A percentile compares a stretch with the other conserved stretches of the same genome.
Evolutionary conservation across 2,888 invertebrate species (phyloP).

Genomic region (Ophion ellenae): DNA sequence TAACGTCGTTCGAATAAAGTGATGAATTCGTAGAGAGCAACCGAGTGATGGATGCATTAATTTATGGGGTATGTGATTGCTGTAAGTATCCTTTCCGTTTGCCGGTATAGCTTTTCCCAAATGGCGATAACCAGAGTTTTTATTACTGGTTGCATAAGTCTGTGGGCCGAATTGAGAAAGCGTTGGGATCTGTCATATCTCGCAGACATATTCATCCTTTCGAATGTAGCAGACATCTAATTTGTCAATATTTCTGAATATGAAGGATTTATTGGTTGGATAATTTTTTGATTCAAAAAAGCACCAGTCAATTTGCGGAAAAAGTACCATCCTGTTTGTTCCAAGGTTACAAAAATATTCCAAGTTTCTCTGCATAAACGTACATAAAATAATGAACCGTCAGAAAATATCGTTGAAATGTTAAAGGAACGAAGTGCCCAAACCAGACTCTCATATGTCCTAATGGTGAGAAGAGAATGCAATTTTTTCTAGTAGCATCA

Average conservation of each 20-base stretch:
- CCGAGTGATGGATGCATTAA: background rate
- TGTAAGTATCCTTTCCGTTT: background rate
- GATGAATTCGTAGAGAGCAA: background rate
- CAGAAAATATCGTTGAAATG: background rate
- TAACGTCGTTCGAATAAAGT: background rate
- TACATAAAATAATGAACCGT: background rate
- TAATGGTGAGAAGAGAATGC: background rate
- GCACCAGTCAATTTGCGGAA: background rate
- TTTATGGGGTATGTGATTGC: too few species aligned
- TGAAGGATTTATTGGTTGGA: too few species aligned
- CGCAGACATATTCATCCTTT: background rate
- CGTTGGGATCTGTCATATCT: background rate
- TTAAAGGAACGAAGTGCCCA: background rate
- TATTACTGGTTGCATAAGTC: background rate
- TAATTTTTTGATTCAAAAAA: too few species aligned
- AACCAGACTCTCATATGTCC: background rate
- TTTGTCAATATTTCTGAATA: too few species aligned
- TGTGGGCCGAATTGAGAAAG: background rate
- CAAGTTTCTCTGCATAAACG: background rate
- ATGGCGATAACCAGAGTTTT: background rate
- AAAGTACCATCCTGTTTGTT: background rate
- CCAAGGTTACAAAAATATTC: background rate
- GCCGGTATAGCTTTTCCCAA: background rate
- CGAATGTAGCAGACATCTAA: too few species aligned
- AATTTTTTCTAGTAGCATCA: slow-evolving; percentile 33